Evolutionary conservation across 2,888 invertebrate genomes (phyloP), one percentile per base, ranked within the genome.

Genomic region (Rotaria sp.): DNA sequence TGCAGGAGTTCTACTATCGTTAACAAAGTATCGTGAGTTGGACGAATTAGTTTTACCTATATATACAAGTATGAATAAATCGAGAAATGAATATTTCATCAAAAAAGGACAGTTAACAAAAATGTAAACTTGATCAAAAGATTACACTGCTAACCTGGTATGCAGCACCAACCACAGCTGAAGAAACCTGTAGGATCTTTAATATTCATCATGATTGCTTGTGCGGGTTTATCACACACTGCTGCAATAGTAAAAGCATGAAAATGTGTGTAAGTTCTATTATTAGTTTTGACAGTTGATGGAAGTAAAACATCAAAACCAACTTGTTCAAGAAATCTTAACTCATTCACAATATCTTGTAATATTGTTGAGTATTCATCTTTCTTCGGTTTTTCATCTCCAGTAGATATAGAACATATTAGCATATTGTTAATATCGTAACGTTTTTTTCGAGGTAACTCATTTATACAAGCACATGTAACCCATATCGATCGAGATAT

Each of bases 321-420:
- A n/a, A 59, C 7, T n/a, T n/a, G 7, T 59, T 59, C 57, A 30
- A 59, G n/a, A 5, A 59, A n/a, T 59, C 26, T n/a, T n/a, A 59
- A 59, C 57, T 59, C 57, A n/a, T 59, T 59, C n/a, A n/a, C n/a
- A 8, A 59, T 59, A 59, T 59, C 57, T n/a, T 59, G n/a, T 59
- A n/a, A 13, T n/a, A n/a, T 59, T 13, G 11, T 30, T 59, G 57
- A n/a, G 26, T 59, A 59, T 30, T 59, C n/a, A n/a, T 59, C 57
- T 59, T 59, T n/a, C 13, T 59, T 59, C 5, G 57, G n/a, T 30
- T n/a, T 59, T n/a, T 59, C 57, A 11, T 59, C 57, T n/a, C 11
- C 57, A n/a, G 57, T 59, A 10, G 57, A 59, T 13, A 59, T 11
- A 59, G 57, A 57, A 57, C 57, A 57, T 26, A 57, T 57, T 10